Conservation (phyloP, 2,797 vertebrate genomes). For the Cossypha dichroa region DNA sequence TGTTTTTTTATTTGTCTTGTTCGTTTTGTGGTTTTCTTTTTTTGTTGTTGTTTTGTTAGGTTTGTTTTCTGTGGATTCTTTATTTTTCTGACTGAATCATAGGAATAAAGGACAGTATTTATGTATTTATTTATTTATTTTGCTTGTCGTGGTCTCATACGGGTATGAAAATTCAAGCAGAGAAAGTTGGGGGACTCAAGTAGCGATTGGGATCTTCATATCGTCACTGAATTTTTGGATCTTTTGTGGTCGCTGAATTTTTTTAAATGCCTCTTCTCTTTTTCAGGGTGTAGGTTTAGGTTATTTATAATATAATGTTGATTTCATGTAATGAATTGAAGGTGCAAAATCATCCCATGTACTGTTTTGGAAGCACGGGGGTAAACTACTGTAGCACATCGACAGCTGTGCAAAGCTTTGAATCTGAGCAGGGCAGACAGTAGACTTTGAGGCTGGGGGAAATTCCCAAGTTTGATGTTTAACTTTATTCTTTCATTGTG, state of each 20-base stretch:
- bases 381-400: not conserved
- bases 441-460: not conserved
- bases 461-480: not conserved
- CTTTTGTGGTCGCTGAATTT: not conserved
- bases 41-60: not conserved
- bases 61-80: not conserved
- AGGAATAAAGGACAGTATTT: accelerated
- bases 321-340: not conserved
- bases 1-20: not conserved
- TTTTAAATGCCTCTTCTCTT: accelerated
- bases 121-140: accelerated
- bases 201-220: accelerated
- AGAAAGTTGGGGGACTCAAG: not conserved
- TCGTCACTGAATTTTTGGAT: not conserved
- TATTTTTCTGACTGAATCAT: not conserved
- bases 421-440: not conserved
- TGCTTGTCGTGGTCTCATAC: accelerated
- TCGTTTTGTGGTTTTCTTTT: not conserved
- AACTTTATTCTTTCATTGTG: not conserved
- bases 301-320: not conserved
- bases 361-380: not conserved
- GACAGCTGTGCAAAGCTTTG: not conserved
- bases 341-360: not conserved
- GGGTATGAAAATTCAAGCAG: not conserved
- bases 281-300: not conserved